A percentile compares a stretch with the other conserved stretches of the same genome.
Evolutionary conservation across 1,140 invertebrate genomes (phyloP).

Genomic region (Drosophila mauritiana): DNA sequence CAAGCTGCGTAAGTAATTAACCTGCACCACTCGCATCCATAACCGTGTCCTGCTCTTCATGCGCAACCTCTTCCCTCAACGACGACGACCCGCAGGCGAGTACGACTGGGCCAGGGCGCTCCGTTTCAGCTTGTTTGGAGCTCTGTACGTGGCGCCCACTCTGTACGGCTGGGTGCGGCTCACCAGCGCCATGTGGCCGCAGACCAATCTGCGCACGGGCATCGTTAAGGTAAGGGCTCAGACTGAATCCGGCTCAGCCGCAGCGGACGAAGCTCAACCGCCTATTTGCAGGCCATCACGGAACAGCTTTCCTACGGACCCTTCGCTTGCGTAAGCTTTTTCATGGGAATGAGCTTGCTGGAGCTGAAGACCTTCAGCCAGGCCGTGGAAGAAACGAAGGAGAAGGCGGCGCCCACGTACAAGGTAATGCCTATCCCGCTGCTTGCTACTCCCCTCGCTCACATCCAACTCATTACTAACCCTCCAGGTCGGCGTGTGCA

Average conservation of each 20-base stretch:
- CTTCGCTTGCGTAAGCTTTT: conserved; percentile 91
- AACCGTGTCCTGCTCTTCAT: not conserved
- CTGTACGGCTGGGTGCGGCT: conserved; percentile 89
- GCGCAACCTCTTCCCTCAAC: not conserved
- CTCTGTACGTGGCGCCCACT: conserved; percentile 89
- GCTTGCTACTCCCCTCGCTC: not conserved
- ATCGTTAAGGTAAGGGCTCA: conserved; percentile 87
- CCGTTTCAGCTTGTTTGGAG: conserved; percentile 89
- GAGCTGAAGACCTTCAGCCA: conserved; percentile 89
- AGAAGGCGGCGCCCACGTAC: conserved; percentile 92
- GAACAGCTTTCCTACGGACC: conserved; percentile 94
- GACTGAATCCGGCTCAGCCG: not conserved
- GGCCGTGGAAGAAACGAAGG: conserved; percentile 89
- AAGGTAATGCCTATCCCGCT: conserved; percentile 86
- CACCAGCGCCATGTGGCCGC: conserved; percentile 88
- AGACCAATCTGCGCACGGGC: conserved; percentile 87
- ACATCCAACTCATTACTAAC: conserved; percentile 8
- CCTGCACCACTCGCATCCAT: not conserved
- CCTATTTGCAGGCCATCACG: conserved; percentile 87
- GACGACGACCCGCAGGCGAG: conserved; percentile 59
- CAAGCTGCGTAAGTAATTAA: conserved; percentile 70
- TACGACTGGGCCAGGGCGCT: conserved; percentile 87
- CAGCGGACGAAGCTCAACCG: not conserved
- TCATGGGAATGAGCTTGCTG: conserved; percentile 91
- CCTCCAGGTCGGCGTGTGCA: conserved; percentile 89